phyloP scores from a whole-genome alignment of 2,888 invertebrate species.

The Polylopha cassiicola region DNA sequence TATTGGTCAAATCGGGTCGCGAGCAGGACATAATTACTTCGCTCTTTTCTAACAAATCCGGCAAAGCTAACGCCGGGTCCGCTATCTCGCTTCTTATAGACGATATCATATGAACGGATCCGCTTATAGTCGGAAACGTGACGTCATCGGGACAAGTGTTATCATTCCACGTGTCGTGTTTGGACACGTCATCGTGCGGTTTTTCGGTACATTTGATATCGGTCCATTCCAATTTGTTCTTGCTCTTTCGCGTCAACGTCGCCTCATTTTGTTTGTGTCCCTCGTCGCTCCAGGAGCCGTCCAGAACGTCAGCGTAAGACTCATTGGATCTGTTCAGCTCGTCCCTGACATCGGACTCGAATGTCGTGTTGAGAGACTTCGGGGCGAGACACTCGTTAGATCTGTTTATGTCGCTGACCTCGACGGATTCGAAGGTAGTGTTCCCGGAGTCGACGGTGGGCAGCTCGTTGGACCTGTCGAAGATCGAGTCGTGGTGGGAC shows the following conservation, averaged over 20 bases:
- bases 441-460: conserved; percentile 36
- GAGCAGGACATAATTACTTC: conserved; percentile 43
- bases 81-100: conserved; percentile 81
- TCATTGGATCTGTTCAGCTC: conserved; percentile 70
- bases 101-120: conserved; percentile 83
- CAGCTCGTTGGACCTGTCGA: conserved; percentile 33
- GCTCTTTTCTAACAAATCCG: conserved; percentile 65
- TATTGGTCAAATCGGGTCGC: conserved; percentile 60
- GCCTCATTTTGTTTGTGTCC: conserved; percentile 30
- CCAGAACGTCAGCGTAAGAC: conserved; percentile 63
- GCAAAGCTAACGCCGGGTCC: conserved; percentile 50
- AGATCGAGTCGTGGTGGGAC: conserved; percentile 30
- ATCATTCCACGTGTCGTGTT: conserved; percentile 87
- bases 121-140: conserved; percentile 88
- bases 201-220: conserved; percentile 43
- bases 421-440: conserved; percentile 35
- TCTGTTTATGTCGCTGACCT: conserved; percentile 37
- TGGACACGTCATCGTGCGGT: conserved; percentile 34
- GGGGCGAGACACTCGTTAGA: conserved; percentile 72
- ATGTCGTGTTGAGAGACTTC: conserved; percentile 34
- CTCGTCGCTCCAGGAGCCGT: conserved; percentile 58
- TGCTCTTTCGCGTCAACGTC: conserved; percentile 37
- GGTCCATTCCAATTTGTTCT: conserved; percentile 49
- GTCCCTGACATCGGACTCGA: conserved; percentile 45
- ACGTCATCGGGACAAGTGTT: conserved; percentile 87